Conservation (phyloP, 2,113 vertebrate genomes). For the Cynopterus brachyotis region DNA sequence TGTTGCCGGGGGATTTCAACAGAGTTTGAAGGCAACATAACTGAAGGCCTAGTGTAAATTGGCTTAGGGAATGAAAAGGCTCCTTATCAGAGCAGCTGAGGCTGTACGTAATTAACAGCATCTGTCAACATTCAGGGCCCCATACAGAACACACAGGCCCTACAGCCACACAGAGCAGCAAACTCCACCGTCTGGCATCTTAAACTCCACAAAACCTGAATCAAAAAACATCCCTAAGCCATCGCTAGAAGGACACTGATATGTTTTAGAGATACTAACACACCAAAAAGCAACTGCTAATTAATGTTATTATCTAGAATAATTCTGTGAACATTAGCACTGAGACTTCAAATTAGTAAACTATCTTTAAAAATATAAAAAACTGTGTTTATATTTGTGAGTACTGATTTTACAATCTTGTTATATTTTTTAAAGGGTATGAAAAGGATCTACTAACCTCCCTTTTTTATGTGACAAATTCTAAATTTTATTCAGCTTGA, state of each 20-base stretch:
- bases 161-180: conserved; percentile 38
- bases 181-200: conserved; percentile 65
- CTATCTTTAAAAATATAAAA: conserved; percentile 62
- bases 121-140: conserved; percentile 61
- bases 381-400: neutral
- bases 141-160: conserved; percentile 54
- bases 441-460: neutral
- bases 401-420: neutral
- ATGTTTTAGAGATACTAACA: conserved; percentile 60
- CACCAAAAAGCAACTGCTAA: conserved; percentile 72
- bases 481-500: neutral
- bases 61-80: conserved; percentile 74
- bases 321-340: conserved; percentile 75
- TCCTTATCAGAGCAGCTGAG: conserved; percentile 80
- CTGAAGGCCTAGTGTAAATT: conserved; percentile 68
- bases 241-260: conserved; percentile 14
- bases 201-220: conserved; percentile 14
- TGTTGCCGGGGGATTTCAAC: conserved; percentile 66
- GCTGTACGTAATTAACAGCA: conserved; percentile 61
- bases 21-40: conserved; percentile 57
- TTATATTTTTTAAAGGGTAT: conserved; percentile 14
- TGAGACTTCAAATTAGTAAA: conserved; percentile 58
- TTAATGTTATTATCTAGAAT: conserved; percentile 74
- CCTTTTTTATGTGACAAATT: neutral
- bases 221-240: conserved; percentile 56